phyloP scores from a whole-genome alignment of 2,797 vertebrate genomes.

The Trematomus bernacchii region DNA sequence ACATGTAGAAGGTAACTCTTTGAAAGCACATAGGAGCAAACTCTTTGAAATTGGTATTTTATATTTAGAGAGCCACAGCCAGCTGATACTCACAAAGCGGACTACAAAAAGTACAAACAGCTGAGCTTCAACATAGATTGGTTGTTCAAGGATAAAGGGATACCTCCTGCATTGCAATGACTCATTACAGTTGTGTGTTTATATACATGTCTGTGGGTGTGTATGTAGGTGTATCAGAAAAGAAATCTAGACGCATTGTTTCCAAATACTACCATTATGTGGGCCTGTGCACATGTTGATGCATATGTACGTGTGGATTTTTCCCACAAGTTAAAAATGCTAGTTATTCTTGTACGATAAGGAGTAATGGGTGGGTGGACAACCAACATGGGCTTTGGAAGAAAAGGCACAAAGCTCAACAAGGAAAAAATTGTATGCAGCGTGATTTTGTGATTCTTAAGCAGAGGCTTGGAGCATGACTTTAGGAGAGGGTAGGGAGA shows the following conservation, averaged over 20 bases:
- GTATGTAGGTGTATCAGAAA: slow-evolving; percentile 37
- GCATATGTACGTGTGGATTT: slow-evolving; percentile 1
- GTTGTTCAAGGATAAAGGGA: slow-evolving; percentile 5
- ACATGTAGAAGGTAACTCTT: neutral
- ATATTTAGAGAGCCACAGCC: neutral
- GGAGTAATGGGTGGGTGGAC: slow-evolving; percentile 33
- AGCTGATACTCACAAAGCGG: neutral
- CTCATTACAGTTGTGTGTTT: slow-evolving; percentile 24
- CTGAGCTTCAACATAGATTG: neutral
- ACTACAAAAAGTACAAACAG: neutral
- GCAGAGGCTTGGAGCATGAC: slow-evolving; percentile 51
- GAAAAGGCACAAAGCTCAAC: slow-evolving; percentile 20
- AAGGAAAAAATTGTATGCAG: slow-evolving; percentile 10
- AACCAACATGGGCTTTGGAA: slow-evolving; percentile 12
- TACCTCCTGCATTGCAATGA: slow-evolving; percentile 13
- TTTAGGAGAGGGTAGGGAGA: slow-evolving; percentile 41
- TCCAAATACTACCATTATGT: neutral
- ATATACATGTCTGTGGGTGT: slow-evolving; percentile 26
- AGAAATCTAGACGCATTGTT: slow-evolving; percentile 16
- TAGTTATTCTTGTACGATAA: slow-evolving; percentile 17
- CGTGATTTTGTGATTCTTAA: slow-evolving; percentile 50
- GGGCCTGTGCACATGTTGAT: neutral
- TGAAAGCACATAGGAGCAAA: too few species aligned
- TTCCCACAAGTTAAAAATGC: slow-evolving; percentile 16
- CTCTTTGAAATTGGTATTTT: neutral